A percentile compares a stretch with the other conserved stretches of the same genome.
phyloP scores from a whole-genome alignment of 2,113 vertebrate genomes.

The Tragulus kanchil region DNA sequence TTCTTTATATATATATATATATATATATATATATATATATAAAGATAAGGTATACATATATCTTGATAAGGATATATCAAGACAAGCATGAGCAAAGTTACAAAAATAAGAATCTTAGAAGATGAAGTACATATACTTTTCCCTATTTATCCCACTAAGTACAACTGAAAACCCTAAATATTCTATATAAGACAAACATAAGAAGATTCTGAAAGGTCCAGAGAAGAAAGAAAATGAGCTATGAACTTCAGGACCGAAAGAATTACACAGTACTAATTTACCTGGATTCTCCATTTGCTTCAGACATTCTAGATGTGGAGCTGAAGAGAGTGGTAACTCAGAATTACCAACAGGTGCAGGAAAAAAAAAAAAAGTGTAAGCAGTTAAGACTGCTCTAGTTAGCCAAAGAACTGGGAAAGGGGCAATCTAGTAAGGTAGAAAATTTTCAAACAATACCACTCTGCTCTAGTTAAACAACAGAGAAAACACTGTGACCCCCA shows the following conservation, averaged over 20 bases:
- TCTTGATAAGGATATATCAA: not conserved
- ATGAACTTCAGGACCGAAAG: not conserved
- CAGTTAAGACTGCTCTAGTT: not conserved
- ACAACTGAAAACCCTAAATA: not conserved
- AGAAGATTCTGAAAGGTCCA: not conserved
- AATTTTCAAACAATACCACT: not conserved
- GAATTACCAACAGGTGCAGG: not conserved
- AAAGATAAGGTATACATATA: too few species aligned
- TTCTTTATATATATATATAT: not conserved
- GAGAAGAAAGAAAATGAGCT: not conserved
- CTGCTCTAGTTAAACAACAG: not conserved
- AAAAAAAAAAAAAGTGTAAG: not conserved
- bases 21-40: not conserved
- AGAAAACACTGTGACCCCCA: not conserved
- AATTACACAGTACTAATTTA: not conserved
- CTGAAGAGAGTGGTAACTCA: not conserved
- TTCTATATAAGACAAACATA: not conserved
- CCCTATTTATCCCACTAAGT: not conserved
- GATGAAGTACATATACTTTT: not conserved
- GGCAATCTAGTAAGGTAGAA: not conserved
- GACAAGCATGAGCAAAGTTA: not conserved
- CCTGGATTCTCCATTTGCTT: not conserved
- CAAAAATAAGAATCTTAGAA: not conserved
- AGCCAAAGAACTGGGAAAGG: not conserved
- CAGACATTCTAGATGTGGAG: not conserved